A percentile compares a stretch with the other conserved stretches of the same genome.
These are phyloP conservation scores for Gephyroberyx darwinii DNA, from an alignment of 2,797 vertebrate genomes.

Conservation along the genomic window DNA sequence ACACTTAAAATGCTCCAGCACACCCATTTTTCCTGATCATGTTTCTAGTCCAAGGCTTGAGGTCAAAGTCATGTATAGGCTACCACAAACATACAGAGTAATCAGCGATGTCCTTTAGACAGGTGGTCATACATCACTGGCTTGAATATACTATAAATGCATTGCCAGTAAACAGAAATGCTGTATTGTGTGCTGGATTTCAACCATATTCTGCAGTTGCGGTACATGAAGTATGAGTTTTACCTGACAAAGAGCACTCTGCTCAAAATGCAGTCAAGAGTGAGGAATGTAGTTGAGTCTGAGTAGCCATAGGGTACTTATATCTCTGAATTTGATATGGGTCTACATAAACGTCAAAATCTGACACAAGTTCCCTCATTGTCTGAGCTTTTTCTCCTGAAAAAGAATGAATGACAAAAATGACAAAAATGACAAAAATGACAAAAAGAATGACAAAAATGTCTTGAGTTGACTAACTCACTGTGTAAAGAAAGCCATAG, in stretches of 20 bases:
- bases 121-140: conserved; percentile 25
- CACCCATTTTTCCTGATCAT: neutral
- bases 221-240: neutral
- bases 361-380: neutral
- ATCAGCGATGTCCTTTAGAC: conserved; percentile 11
- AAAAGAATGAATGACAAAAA: no score
- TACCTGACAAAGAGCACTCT: conserved; percentile 5
- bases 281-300: neutral
- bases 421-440: neutral
- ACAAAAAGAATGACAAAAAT: neutral
- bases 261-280: conserved; percentile 8
- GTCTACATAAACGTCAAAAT: neutral
- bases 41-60: conserved; percentile 10
- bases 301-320: neutral
- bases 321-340: neutral
- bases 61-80: neutral
- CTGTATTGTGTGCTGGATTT: conserved; percentile 1
- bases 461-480: neutral
- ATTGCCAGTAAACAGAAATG: conserved; percentile 9
- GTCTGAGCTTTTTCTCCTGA: no score
- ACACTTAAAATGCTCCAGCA: neutral
- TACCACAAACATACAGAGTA: conserved; percentile 9
- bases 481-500: neutral
- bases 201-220: neutral
- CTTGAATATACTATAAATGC: conserved; percentile 14